A percentile compares a stretch with the other conserved stretches of the same genome.
Conservation (phyloP, 2,113 vertebrate species). For the Proterorhinus semilunaris region DNA sequence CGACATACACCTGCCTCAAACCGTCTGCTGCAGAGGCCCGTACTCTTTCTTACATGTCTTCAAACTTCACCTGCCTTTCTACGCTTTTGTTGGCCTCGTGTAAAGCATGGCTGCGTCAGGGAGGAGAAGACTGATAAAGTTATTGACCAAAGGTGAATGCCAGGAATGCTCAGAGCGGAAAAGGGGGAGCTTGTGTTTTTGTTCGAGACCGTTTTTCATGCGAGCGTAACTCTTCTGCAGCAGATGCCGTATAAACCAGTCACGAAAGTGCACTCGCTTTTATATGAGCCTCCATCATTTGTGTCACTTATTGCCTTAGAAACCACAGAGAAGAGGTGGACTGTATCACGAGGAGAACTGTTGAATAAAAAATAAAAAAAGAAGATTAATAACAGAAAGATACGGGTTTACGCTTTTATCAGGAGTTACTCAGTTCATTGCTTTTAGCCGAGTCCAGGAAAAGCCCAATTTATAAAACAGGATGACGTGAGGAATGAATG, state of each 20-base stretch:
- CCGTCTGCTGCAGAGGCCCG: background rate
- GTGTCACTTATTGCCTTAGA: slow-evolving; percentile 53
- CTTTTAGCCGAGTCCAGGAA: background rate
- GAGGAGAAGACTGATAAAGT: slow-evolving; percentile 20
- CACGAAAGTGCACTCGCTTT: slow-evolving; percentile 25
- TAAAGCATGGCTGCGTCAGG: slow-evolving; percentile 24
- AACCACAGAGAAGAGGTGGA: slow-evolving; percentile 9
- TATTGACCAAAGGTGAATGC: slow-evolving; percentile 19
- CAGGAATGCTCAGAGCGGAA: slow-evolving; percentile 21
- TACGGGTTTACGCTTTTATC: background rate
- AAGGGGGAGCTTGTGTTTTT: slow-evolving; percentile 39
- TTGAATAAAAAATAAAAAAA: slow-evolving; percentile 30
- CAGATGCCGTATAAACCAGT: slow-evolving; percentile 35
- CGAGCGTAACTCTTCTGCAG: slow-evolving; percentile 21
- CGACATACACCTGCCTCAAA: background rate
- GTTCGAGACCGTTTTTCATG: slow-evolving; percentile 29
- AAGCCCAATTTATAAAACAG: background rate
- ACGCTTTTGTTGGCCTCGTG: slow-evolving; percentile 37
- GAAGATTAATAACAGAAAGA: background rate
- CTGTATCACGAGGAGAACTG: slow-evolving; percentile 14
- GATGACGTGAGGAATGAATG: too few species aligned
- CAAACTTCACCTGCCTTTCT: background rate
- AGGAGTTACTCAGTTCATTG: background rate
- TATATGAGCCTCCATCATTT: slow-evolving; percentile 28
- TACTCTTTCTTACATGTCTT: background rate